A percentile compares a stretch with the other conserved stretches of the same genome.
Conservation (phyloP, 2,888 invertebrate species). For the Phragmatobia fuliginosa region DNA sequence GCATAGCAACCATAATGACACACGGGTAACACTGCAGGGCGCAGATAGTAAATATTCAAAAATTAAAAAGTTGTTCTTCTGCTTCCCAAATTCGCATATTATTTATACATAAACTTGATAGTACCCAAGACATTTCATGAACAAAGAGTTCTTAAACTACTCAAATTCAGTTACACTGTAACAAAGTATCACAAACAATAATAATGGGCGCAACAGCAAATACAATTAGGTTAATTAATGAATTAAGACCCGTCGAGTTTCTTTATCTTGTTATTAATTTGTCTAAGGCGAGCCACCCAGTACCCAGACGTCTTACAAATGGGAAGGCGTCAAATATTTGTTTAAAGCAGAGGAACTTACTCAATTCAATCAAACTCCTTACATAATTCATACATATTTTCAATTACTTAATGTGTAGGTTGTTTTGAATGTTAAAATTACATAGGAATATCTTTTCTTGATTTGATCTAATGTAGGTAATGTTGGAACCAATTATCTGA, state of each 20-base stretch:
- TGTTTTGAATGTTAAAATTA: slow-evolving; percentile 1
- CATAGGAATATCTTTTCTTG: not conserved
- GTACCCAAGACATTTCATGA: not conserved
- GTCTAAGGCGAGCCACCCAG: slow-evolving; percentile 76
- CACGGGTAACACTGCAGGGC: too few relatives aligned
- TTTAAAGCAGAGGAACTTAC: slow-evolving; percentile 55
- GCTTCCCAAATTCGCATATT: not conserved
- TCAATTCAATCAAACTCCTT: slow-evolving; percentile 55
- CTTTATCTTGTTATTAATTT: slow-evolving; percentile 87
- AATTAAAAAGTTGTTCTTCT: not conserved
- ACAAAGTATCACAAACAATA: slow-evolving; percentile 70
- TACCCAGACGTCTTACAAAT: slow-evolving; percentile 81
- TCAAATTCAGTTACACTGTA: slow-evolving; percentile 29
- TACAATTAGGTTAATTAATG: slow-evolving; percentile 87
- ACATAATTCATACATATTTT: slow-evolving; percentile 47
- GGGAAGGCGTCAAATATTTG: slow-evolving; percentile 80
- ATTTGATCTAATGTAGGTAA: not conserved
- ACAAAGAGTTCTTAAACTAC: slow-evolving; percentile 6
- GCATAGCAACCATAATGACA: too few relatives aligned
- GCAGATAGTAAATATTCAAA: too few relatives aligned
- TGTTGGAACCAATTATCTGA: too few relatives aligned
- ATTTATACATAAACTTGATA: not conserved
- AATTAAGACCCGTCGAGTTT: slow-evolving; percentile 85
- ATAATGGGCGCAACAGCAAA: slow-evolving; percentile 80
- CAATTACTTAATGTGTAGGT: slow-evolving; percentile 18